Evolutionary conservation across 1,140 invertebrate genomes (phyloP).

Genomic region (Sesamia nonagrioides): DNA sequence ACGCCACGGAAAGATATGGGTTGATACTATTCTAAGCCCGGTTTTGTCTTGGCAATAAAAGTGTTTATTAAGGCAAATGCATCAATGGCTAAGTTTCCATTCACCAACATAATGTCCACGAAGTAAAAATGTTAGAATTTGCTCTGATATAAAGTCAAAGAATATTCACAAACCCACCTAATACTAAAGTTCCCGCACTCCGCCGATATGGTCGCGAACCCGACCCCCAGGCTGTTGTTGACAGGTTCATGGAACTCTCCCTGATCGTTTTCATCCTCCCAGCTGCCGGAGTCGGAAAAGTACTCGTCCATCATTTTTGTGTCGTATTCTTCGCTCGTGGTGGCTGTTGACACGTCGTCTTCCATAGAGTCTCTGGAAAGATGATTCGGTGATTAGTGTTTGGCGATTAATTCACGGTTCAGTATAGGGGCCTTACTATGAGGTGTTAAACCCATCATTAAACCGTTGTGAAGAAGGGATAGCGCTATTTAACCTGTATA

Average conservation of each 20-base stretch:
- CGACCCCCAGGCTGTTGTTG: slow-evolving; percentile 61
- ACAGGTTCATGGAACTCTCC: slow-evolving; percentile 73
- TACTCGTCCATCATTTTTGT: slow-evolving; percentile 65
- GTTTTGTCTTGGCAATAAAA: too few species aligned
- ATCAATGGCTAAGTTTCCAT: too few species aligned
- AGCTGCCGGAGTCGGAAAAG: slow-evolving; percentile 70
- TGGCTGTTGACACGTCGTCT: slow-evolving; percentile 63
- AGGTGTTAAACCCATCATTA: too few species aligned
- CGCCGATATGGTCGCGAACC: slow-evolving; percentile 58
- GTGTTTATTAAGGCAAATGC: too few species aligned
- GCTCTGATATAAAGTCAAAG: neutral
- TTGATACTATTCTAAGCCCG: too few species aligned
- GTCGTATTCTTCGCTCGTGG: slow-evolving; percentile 69
- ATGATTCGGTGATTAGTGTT: neutral
- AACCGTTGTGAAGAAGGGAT: too few species aligned
- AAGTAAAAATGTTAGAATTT: neutral
- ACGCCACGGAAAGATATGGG: too few species aligned
- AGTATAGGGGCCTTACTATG: too few species aligned
- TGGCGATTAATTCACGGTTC: too few species aligned
- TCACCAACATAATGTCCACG: too few species aligned
- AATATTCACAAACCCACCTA: slow-evolving; percentile 64
- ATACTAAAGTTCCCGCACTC: slow-evolving; percentile 89
- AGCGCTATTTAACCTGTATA: too few species aligned
- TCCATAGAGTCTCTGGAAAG: slow-evolving; percentile 50
- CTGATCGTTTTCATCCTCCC: slow-evolving; percentile 70